These are phyloP conservation scores for Triops cancriformis DNA, from an alignment of 1,140 invertebrate species.

Conservation along the genomic window DNA sequence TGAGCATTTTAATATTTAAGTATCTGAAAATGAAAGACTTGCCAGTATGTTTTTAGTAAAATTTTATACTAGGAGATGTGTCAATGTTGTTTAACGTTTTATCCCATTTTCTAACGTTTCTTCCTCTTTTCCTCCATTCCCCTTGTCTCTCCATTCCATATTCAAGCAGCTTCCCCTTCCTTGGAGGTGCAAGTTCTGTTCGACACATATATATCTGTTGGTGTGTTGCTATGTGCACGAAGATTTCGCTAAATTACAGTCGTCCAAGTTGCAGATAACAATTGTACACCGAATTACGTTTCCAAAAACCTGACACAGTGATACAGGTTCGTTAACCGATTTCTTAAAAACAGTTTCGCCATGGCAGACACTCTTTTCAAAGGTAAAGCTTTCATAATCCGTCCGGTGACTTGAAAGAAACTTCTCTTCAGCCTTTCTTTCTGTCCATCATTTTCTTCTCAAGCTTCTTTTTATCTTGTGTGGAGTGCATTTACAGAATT, in stretches of 20 bases:
- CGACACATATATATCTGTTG: background rate
- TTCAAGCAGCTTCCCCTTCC: constrained; percentile 5
- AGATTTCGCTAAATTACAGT: background rate
- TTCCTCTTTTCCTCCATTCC: background rate
- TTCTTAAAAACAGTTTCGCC: background rate
- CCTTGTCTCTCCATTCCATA: background rate
- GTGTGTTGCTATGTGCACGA: constrained; percentile 2
- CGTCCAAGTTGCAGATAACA: background rate
- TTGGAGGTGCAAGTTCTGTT: background rate
- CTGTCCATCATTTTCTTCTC: background rate
- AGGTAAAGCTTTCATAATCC: constrained; percentile 26
- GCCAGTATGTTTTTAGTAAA: background rate
- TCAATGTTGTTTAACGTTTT: background rate
- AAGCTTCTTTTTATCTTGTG: background rate
- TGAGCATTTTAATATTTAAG: background rate
- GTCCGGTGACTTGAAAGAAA: too few relatives aligned
- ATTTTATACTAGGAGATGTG: background rate
- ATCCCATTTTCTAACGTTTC: background rate
- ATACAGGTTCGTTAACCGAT: background rate
- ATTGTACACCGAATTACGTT: background rate
- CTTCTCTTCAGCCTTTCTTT: background rate
- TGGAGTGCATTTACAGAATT: background rate
- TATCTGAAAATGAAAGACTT: background rate
- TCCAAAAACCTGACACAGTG: background rate
- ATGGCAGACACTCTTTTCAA: constrained; percentile 30